Evolutionary conservation across 1,140 invertebrate species (phyloP).

Genomic region (Drosophila bocki): DNA sequence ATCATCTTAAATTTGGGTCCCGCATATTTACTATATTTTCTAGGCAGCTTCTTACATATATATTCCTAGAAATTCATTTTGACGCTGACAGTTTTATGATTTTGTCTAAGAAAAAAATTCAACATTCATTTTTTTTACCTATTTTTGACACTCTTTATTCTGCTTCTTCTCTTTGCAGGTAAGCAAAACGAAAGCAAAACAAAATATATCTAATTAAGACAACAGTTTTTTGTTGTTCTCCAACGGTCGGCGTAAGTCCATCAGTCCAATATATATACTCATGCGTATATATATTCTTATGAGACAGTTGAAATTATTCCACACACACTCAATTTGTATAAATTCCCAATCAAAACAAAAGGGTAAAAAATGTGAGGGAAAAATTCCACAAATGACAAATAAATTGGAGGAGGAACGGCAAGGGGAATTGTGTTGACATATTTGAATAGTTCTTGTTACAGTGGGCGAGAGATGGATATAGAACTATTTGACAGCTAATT

Average conservation of each 20-base stretch:
- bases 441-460: slow-evolving; percentile 24
- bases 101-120: slow-evolving; percentile 40
- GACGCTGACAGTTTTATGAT: slow-evolving; percentile 56
- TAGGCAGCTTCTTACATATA: not conserved
- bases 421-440: slow-evolving; percentile 40
- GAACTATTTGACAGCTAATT: slow-evolving; percentile 18
- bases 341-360: slow-evolving; percentile 67
- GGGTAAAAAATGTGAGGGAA: slow-evolving; percentile 33
- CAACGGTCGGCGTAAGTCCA: slow-evolving; percentile 63
- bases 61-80: slow-evolving; percentile 34
- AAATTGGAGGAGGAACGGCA: not conserved
- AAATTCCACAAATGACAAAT: slow-evolving; percentile 57
- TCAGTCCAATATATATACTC: slow-evolving; percentile 31
- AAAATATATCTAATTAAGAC: slow-evolving; percentile 23
- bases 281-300: slow-evolving; percentile 8
- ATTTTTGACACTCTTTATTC: slow-evolving; percentile 60
- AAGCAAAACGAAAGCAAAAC: slow-evolving; percentile 60
- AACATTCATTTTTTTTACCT: slow-evolving; percentile 52
- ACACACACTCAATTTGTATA: slow-evolving; percentile 51
- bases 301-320: slow-evolving; percentile 58
- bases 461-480: not conserved
- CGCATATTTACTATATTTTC: slow-evolving; percentile 21
- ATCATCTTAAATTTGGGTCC: not conserved
- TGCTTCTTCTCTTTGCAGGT: slow-evolving; percentile 70
- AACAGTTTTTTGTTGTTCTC: slow-evolving; percentile 9